Evolutionary conservation across 1,140 invertebrate species (phyloP), one percentile per base, ranked within the genome.

Genomic region (Zaprionus ghesquierei): DNA sequence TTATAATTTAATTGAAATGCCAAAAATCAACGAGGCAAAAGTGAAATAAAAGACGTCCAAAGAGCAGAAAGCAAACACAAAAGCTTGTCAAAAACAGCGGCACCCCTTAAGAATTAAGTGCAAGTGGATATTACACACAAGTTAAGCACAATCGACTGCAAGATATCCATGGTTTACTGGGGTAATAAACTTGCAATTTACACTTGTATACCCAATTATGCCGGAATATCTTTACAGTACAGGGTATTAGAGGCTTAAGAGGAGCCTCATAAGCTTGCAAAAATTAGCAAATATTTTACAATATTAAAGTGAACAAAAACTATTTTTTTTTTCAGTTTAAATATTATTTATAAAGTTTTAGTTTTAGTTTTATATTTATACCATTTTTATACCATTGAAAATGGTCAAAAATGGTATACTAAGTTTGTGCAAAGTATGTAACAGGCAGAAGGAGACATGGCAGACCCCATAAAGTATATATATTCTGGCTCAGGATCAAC

Each of bases 1-100:
- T 84, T 84, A 84, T 76, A 84, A 79, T 84, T 84, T 85, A 79
- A 84, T 84, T 85, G 77, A 84, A 84, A 85, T 60, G 81, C 69
- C 65, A 85, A 84, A 82, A 79, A 63, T 50, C 51, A 75, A 84
- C 59, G 50, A 73, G 75, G 51, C 72, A 69, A 69, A 51, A 29
- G 53, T 66, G 49, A 44, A 38, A 50, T 70, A 18, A 56, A 38
- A 13, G 75, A 46, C 27, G 12, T 35, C 13, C 13, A 15, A 68
- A 77, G 8, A 65, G 58, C 41, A 69, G n/a, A n/a, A n/a, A n/a
- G n/a, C n/a, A n/a, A n/a, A 69, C 68, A 77, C 46, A 46, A 35
- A 65, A 70, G 60, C 70, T 53, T 71, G 62, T 44, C 60, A 53
- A 54, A 68, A 61, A 54, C 53, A 59, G 56, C 62, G n/a, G 8